These are phyloP conservation scores for Acanthopleura granulata DNA, from an alignment of 2,888 invertebrate species.

Conservation along the genomic window DNA sequence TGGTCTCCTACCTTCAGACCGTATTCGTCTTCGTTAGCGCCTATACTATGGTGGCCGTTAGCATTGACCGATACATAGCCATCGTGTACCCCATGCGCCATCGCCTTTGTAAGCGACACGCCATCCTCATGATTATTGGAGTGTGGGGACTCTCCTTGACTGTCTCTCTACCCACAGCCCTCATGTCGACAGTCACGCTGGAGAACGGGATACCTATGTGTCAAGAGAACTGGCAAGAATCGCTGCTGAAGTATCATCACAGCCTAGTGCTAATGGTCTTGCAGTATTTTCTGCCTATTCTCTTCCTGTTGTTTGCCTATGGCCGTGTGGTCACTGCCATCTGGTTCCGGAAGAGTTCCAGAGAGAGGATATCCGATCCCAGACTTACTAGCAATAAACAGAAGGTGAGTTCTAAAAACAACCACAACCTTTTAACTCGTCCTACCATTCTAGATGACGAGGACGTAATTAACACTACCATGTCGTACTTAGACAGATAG, in stretches of 20 bases:
- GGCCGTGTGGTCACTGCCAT: slow-evolving; percentile 86
- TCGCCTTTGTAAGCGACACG: slow-evolving; percentile 81
- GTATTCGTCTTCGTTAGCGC: slow-evolving; percentile 80
- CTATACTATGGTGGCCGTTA: slow-evolving; percentile 91
- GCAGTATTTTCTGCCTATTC: slow-evolving; percentile 86
- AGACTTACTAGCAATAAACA: slow-evolving; percentile 58
- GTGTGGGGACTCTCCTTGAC: slow-evolving; percentile 85
- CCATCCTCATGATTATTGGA: slow-evolving; percentile 78
- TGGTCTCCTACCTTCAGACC: slow-evolving; percentile 84
- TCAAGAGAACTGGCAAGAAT: slow-evolving; percentile 17
- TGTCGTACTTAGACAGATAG: too few species aligned
- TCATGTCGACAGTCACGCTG: slow-evolving; percentile 74
- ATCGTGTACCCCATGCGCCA: slow-evolving; percentile 90
- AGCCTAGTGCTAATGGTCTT: slow-evolving; percentile 82
- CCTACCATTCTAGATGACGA: too few species aligned
- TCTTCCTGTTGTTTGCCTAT: slow-evolving; percentile 86
- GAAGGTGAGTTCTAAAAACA: slow-evolving; percentile 75
- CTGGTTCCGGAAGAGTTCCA: slow-evolving; percentile 89
- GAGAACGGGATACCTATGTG: slow-evolving; percentile 22
- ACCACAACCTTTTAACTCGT: too few species aligned
- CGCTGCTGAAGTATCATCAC: slow-evolving; percentile 73
- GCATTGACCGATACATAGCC: slow-evolving; percentile 91
- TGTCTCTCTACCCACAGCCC: slow-evolving; percentile 85
- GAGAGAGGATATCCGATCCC: slow-evolving; percentile 72
- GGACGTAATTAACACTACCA: too few species aligned